These are phyloP conservation scores for Holothuria leucospilota DNA, from an alignment of 53 echinoderm and acorn worm genomes.

Conservation along the genomic window DNA sequence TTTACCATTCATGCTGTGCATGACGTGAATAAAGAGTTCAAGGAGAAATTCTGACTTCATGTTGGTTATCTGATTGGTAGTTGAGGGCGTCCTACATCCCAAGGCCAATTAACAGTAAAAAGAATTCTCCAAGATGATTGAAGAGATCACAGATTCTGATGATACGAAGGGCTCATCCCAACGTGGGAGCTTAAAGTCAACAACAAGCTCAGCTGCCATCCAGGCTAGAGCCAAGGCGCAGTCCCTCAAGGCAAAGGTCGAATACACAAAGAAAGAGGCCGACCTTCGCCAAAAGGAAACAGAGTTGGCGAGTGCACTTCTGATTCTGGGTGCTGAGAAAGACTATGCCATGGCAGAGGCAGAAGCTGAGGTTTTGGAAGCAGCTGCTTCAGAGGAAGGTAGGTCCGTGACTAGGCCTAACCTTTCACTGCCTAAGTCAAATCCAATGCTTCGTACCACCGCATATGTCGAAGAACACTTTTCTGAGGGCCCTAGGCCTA, in stretches of 20 bases:
- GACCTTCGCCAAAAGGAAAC: slow-evolving; percentile 57
- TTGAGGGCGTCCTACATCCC: too few relatives aligned
- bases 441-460: slow-evolving; percentile 54
- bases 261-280: slow-evolving; percentile 63
- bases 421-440: slow-evolving; percentile 44
- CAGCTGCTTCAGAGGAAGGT: slow-evolving; percentile 53
- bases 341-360: slow-evolving; percentile 69
- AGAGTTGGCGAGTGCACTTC: slow-evolving; percentile 60
- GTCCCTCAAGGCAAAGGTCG: slow-evolving; percentile 63
- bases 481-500: background rate
- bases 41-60: too few relatives aligned
- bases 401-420: slow-evolving; percentile 24
- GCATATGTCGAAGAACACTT: slow-evolving; percentile 49
- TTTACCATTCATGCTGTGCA: too few relatives aligned
- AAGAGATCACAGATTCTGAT: slow-evolving; percentile 50
- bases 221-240: slow-evolving; percentile 68
- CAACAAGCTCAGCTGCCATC: slow-evolving; percentile 64
- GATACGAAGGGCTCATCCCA: slow-evolving; percentile 49
- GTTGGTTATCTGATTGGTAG: too few relatives aligned
- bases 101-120: too few relatives aligned
- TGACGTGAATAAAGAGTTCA: too few relatives aligned
- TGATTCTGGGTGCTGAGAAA: slow-evolving; percentile 68
- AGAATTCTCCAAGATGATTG: background rate
- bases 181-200: slow-evolving; percentile 50
- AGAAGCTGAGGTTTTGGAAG: slow-evolving; percentile 58